Evolutionary conservation across 1,140 invertebrate species (phyloP).

Genomic region (Halyomorpha halys): DNA sequence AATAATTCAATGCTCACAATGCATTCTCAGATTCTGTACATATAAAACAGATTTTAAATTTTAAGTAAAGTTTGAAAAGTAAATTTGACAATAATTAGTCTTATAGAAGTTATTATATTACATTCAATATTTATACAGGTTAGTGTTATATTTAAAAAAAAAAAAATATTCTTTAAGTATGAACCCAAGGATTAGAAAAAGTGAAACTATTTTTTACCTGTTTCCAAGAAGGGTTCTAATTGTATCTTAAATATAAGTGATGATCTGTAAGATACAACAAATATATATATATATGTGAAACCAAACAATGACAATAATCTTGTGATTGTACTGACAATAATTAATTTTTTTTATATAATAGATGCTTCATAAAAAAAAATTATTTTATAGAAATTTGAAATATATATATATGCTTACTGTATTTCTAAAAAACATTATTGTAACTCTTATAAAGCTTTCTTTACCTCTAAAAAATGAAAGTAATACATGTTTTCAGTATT

Average conservation of each 20-base stretch:
- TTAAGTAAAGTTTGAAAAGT: slow-evolving; percentile 4
- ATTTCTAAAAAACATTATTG: too few relatives aligned
- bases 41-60: neutral
- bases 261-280: slow-evolving; percentile 1
- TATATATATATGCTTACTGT: too few relatives aligned
- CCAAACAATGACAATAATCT: slow-evolving; percentile 16
- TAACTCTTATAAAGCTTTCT: too few relatives aligned
- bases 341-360: neutral
- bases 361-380: neutral
- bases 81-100: slow-evolving; percentile 19
- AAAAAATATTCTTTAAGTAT: neutral
- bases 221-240: slow-evolving; percentile 1
- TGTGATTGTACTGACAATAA: slow-evolving; percentile 21
- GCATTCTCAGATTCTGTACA: slow-evolving; percentile 4
- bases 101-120: slow-evolving; percentile 1
- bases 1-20: slow-evolving; percentile 20
- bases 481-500: too few relatives aligned
- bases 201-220: slow-evolving; percentile 2
- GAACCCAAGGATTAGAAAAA: slow-evolving; percentile 1
- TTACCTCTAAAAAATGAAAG: too few relatives aligned
- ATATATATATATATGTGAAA: slow-evolving; percentile 3
- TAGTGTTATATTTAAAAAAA: neutral
- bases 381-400: too few relatives aligned
- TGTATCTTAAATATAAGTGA: slow-evolving; percentile 8
- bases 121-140: neutral